Conservation (phyloP, 2,113 vertebrate genomes). For the Lipotes vexillifer region DNA sequence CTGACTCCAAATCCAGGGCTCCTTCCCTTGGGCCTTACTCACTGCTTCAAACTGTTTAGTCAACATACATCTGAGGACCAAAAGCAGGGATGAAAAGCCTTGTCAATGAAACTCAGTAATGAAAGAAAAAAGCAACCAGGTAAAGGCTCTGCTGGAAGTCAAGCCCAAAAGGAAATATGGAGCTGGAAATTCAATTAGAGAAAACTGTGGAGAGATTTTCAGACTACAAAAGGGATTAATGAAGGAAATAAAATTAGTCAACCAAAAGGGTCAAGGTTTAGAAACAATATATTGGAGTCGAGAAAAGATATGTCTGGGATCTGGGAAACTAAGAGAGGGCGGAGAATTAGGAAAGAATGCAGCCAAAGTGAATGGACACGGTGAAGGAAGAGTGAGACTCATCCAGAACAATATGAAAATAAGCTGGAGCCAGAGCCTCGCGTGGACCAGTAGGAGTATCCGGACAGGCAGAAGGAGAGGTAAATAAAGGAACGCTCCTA, state of each 20-base stretch:
- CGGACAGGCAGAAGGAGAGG: not conserved
- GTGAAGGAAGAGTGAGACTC: not conserved
- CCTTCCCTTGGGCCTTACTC: not conserved
- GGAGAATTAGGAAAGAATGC: not conserved
- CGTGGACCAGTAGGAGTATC: not conserved
- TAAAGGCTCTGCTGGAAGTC: not conserved
- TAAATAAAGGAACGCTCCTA: not conserved
- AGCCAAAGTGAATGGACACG: not conserved
- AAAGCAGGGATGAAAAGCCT: not conserved
- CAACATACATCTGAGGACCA: not conserved
- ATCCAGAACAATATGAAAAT: not conserved
- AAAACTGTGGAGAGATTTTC: not conserved
- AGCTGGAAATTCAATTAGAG: slow-evolving; percentile 8
- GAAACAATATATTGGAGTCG: not conserved
- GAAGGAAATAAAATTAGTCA: slow-evolving; percentile 6
- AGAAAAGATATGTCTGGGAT: not conserved
- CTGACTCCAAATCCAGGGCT: not conserved
- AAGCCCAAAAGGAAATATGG: not conserved
- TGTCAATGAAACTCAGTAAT: not conserved
- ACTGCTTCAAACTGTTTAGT: not conserved
- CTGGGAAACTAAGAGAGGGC: not conserved
- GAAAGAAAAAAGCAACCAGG: not conserved
- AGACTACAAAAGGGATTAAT: slow-evolving; percentile 22
- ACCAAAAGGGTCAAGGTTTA: not conserved
- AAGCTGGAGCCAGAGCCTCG: not conserved